Evolutionary conservation across 2,888 invertebrate species (phyloP), one percentile per base, ranked within the genome.

Genomic region (Chironomus tentans): DNA sequence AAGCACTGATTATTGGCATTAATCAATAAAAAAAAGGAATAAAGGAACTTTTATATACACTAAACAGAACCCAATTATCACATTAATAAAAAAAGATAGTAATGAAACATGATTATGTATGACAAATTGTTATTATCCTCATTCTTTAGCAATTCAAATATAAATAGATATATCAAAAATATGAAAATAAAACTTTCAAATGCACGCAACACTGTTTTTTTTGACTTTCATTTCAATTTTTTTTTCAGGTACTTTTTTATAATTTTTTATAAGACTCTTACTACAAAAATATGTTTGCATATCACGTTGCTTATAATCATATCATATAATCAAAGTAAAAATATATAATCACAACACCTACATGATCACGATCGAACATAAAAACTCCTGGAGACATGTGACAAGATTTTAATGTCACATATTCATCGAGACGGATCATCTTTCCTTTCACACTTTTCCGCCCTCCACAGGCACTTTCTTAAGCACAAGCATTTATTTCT

Each of bases 1-100:
- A 65, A 65, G 65, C 65, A 65, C 65, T 22, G 65, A 65, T 65
- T 65, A 65, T 65, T 65, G 65, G 65, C 65, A 65, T 65, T 65
- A 65, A 56, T 56, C 56, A 56, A 38, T 56, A 56, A 56, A 56
- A 18, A 56, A 18, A 56, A 56, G n/a, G 18, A 56, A 15, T 24
- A 56, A 56, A 56, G 56, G 56, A 18, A 56, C 21, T 24, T 21
- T 21, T 65, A 65, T 65, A 21, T 65, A 65, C 65, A 65, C 65
- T 65, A 65, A 65, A 65, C 21, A 65, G 65, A 65, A 65, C 65
- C 65, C 65, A 56, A 56, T 56, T 56, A 56, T 56, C 56, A 65
- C 65, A 65, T 65, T 24, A 65, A 24, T 65, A 65, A 13, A 13
- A 65, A 24, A 65, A 21, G 65, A 65, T 38, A 65, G 56, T 65